Base-by-base conservation (phyloP, 53 echinoderm and acorn worm species). In the Crossaster papposus region DNA sequence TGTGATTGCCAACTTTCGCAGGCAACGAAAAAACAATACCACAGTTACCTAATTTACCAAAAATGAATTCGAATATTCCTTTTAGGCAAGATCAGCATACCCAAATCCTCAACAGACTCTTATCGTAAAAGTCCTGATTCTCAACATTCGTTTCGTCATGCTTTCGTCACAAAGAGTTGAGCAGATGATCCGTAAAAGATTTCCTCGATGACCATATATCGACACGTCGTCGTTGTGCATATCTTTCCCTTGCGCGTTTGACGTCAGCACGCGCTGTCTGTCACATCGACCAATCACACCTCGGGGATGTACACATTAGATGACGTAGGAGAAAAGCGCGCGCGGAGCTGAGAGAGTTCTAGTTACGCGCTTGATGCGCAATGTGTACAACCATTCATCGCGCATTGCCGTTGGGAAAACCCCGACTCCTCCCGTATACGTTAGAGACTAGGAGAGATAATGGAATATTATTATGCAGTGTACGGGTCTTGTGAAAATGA, bases 141-240 rank as follows among this genome's bases (percentile, higher is more conserved):
- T 24, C 2, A 44, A 62, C 12, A 20, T 30, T 80, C 55, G 72
- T 85, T 72, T 72, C 85, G 85, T 85, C 72, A 85, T 73, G 72
- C 73, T 71, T 85, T 85, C 85, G 85, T 85, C 85, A 85, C 74
- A n/a, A 38, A 28, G 20, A 70, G 70, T 44, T 83, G 70, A 85
- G 85, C 52, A 72, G 30, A 30, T 73, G 73, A 73, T n/a, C 83
- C 51, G 85, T 11, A 15, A 51, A 51, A 51, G 53, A 72, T 85
- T 51, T 85, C 85, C 85, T 72, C 70, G 23, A 85, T 85, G 85
- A 85, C 85, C 85, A 85, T 85, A 85, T 85, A 72, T 85, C 85
- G 85, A 52, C 85, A 85, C 52, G n/a, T n/a, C n/a, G n/a, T n/a
- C n/a, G n/a, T n/a, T n/a, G n/a, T n/a, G n/a, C n/a, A 32, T 30